Conservation (phyloP, 2,888 invertebrate genomes). For the Unio pictorum region DNA sequence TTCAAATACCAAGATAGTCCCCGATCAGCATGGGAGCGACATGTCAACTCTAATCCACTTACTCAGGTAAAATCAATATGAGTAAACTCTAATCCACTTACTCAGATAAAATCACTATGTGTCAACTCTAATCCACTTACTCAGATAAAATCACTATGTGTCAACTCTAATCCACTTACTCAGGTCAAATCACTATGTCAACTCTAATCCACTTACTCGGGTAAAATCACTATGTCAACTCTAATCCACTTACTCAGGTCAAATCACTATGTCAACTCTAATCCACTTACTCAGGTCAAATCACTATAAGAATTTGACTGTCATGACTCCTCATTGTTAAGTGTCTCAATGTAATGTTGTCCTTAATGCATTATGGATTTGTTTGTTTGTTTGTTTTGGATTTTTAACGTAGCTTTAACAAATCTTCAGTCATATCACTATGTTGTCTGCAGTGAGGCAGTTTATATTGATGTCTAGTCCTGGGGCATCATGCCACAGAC, state of each 20-base stretch:
- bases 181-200: constrained; percentile 46
- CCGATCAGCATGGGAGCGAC: constrained; percentile 84
- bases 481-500: too few species aligned
- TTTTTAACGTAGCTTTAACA: too few species aligned
- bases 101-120: constrained; percentile 25
- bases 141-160: constrained; percentile 24
- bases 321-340: too few species aligned
- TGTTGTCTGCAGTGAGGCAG: too few species aligned
- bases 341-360: too few species aligned
- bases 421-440: too few species aligned
- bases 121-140: constrained; percentile 59
- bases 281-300: constrained; percentile 39
- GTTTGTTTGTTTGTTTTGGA: too few species aligned
- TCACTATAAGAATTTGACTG: background rate
- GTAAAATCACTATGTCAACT: constrained; percentile 59
- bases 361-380: too few species aligned
- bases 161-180: constrained; percentile 58
- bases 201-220: constrained; percentile 51
- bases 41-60: constrained; percentile 59
- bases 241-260: constrained; percentile 38
- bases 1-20: constrained; percentile 87
- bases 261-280: constrained; percentile 55
- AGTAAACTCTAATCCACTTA: too few species aligned
- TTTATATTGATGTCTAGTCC: too few species aligned
- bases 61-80: constrained; percentile 28